phyloP scores from a whole-genome alignment of 1,140 invertebrate genomes.

The Sycophila sp. region DNA sequence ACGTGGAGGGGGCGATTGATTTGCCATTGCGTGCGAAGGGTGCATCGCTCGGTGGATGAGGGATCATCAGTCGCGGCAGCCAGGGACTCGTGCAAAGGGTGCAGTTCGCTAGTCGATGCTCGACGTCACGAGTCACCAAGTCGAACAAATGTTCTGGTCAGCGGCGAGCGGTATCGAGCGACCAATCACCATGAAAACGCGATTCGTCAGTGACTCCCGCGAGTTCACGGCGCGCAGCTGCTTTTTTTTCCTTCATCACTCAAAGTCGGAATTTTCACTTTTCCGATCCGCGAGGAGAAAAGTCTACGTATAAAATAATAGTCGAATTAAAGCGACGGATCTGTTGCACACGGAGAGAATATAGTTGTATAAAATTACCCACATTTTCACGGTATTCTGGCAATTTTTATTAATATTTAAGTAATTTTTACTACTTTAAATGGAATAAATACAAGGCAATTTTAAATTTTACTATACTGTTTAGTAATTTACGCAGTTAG shows the following conservation, averaged over 20 bases:
- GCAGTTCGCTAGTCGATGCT: conserved; percentile 58
- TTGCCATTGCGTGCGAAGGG: conserved; percentile 43
- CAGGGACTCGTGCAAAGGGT: conserved; percentile 16
- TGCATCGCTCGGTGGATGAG: conserved; percentile 52
- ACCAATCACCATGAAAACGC: conserved; percentile 60
- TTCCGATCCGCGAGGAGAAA: not conserved
- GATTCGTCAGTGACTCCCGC: conserved; percentile 53
- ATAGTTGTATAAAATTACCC: no score
- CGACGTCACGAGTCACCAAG: conserved; percentile 59
- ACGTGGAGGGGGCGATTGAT: conserved; percentile 51
- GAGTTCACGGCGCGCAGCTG: not conserved
- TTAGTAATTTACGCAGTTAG: no score
- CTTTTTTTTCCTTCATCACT: conserved; percentile 21
- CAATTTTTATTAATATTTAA: no score
- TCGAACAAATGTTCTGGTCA: conserved; percentile 59
- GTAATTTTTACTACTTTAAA: no score
- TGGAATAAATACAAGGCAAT: no score
- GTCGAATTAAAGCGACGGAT: no score
- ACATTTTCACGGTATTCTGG: no score
- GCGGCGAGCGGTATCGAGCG: conserved; percentile 48
- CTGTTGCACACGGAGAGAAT: no score
- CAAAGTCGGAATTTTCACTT: conserved; percentile 14
- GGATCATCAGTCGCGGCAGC: conserved; percentile 49
- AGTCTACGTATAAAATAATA: no score
- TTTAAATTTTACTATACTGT: no score